A percentile compares a stretch with the other conserved stretches of the same genome.
Evolutionary conservation across 2,888 invertebrate species (phyloP).

Genomic region (Nephrotoma flavescens): DNA sequence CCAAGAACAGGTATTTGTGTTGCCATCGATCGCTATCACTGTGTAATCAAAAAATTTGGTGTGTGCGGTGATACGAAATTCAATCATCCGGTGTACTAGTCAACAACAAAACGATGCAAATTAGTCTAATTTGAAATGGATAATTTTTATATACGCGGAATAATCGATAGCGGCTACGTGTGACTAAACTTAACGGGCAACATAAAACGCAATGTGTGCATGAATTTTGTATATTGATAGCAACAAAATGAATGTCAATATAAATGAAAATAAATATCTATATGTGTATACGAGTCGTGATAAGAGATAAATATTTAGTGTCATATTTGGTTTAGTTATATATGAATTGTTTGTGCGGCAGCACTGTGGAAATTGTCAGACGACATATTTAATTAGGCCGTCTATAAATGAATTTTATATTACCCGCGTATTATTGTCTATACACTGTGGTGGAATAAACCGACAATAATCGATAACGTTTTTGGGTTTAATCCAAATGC

Average conservation of each 20-base stretch:
- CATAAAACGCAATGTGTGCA: neutral
- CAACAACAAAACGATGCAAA: neutral
- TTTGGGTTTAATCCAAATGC: neutral
- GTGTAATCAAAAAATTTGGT: neutral
- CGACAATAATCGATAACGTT: neutral
- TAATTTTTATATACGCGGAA: neutral
- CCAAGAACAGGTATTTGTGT: neutral
- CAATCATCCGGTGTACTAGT: neutral
- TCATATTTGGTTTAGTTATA: neutral
- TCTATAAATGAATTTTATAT: neutral
- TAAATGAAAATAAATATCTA: neutral
- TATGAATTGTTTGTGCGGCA: too few relatives aligned
- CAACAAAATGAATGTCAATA: neutral
- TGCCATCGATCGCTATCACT: neutral
- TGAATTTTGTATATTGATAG: neutral
- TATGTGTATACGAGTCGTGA: neutral
- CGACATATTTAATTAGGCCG: neutral
- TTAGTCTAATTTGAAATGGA: neutral
- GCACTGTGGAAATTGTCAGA: neutral
- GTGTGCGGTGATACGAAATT: neutral
- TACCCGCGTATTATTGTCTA: neutral
- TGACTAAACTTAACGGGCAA: neutral
- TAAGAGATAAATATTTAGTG: neutral
- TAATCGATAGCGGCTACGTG: neutral
- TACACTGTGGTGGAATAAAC: neutral